phyloP scores from a whole-genome alignment of 2,888 invertebrate species.

The Amblyteles armatorius region DNA sequence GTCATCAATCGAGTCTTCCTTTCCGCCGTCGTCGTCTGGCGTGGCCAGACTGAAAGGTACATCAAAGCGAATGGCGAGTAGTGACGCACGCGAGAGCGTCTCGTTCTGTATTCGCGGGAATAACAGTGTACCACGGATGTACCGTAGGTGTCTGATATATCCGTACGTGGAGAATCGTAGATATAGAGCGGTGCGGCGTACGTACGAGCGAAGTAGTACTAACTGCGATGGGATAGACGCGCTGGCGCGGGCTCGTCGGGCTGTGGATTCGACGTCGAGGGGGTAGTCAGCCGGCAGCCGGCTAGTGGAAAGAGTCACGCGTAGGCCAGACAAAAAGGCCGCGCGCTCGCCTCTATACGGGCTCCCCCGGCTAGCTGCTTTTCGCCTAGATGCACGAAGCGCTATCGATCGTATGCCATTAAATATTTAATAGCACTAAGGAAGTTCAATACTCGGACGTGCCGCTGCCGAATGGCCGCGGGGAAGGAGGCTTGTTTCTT shows the following conservation, averaged over 20 bases:
- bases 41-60: conserved; percentile 67
- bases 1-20: conserved; percentile 58
- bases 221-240: conserved; percentile 32
- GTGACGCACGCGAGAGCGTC: conserved; percentile 73
- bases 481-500: conserved; percentile 20
- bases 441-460: conserved; percentile 80
- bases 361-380: conserved; percentile 5
- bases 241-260: conserved; percentile 23
- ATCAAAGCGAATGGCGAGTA: conserved; percentile 69
- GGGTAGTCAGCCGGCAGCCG: conserved; percentile 62
- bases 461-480: conserved; percentile 39
- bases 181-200: conserved; percentile 22
- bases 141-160: conserved; percentile 48
- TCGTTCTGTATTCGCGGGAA: conserved; percentile 44
- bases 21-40: conserved; percentile 48
- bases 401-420: conserved; percentile 77
- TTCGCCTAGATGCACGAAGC: conserved; percentile 50
- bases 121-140: conserved; percentile 31
- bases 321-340: conserved; percentile 71
- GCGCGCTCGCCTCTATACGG: conserved; percentile 58
- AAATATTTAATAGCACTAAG: conserved; percentile 80
- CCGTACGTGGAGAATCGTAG: conserved; percentile 37
- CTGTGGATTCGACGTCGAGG: conserved; percentile 50
- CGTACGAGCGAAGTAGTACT: conserved; percentile 41
- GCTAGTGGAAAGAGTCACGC: conserved; percentile 74